Percentiles rank a stretch among this genome's conserved stretches.
Evolutionary conservation across 2,113 vertebrate genomes (phyloP).

Genomic region (Ceyx margarethae): DNA sequence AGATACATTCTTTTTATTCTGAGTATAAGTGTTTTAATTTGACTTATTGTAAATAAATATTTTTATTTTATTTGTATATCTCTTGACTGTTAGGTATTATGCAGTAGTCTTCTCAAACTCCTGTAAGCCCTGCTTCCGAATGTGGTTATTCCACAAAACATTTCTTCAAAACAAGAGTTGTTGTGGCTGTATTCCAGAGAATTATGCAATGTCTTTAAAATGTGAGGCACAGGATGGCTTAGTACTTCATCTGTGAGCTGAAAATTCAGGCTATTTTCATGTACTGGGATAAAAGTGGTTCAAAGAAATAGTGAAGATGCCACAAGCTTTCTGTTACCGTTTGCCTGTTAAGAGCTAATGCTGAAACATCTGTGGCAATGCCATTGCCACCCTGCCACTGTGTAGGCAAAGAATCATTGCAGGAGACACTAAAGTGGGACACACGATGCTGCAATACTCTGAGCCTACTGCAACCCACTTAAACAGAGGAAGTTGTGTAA

Average conservation of each 20-base stretch:
- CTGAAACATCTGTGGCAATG: not conserved
- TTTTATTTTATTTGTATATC: not conserved
- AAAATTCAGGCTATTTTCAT: not conserved
- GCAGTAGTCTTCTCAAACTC: not conserved
- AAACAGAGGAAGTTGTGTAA: not conserved
- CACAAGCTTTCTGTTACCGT: not conserved
- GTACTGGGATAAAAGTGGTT: conserved; percentile 1
- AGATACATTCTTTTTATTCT: not conserved
- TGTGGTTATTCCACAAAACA: not conserved
- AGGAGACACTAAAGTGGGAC: not conserved
- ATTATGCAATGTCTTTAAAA: conserved; percentile 34
- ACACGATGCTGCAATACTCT: not conserved
- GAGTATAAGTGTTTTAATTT: not conserved
- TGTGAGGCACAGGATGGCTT: conserved; percentile 16
- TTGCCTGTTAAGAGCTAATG: not conserved
- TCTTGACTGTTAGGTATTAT: not conserved
- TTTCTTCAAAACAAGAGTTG: conserved; percentile 15
- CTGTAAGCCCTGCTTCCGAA: not conserved
- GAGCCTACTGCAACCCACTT: conserved; percentile 10
- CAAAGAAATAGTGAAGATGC: conserved; percentile 16
- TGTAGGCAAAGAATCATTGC: conserved; percentile 13
- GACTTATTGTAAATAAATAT: not conserved
- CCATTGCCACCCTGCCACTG: not conserved
- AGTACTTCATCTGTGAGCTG: not conserved
- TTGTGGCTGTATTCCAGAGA: conserved; percentile 1